Conservation (phyloP, 2,113 vertebrate genomes). For the Peromyscus californicus region DNA sequence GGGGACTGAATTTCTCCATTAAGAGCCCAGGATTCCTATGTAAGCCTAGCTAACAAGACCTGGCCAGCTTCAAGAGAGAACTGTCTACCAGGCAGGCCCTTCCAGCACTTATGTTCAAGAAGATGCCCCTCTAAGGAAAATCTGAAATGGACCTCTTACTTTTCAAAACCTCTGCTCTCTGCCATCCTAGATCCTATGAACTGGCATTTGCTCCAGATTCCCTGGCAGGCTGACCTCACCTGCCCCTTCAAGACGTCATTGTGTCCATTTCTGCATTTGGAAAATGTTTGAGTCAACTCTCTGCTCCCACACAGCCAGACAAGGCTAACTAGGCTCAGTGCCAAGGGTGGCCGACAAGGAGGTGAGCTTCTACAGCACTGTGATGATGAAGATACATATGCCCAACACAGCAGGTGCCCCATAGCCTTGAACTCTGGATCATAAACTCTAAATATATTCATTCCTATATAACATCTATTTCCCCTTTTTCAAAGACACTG, state of each 20-base stretch:
- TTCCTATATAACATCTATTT: background rate
- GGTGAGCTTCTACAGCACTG: accelerated
- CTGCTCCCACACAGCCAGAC: background rate
- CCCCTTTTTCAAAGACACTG: background rate
- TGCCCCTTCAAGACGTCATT: accelerated
- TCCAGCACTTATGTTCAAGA: accelerated
- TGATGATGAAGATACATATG: background rate
- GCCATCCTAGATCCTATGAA: accelerated
- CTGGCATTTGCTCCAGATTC: background rate
- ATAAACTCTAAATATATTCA: background rate
- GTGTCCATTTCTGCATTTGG: background rate
- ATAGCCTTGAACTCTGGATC: accelerated
- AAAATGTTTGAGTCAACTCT: accelerated
- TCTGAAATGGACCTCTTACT: background rate
- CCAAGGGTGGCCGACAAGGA: accelerated
- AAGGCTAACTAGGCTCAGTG: too few relatives aligned
- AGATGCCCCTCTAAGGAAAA: background rate
- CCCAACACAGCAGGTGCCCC: background rate
- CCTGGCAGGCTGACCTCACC: background rate
- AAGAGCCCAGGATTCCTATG: background rate
- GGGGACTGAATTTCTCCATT: accelerated
- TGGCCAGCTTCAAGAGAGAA: accelerated
- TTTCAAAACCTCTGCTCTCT: background rate
- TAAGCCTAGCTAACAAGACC: accelerated
- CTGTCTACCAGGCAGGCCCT: accelerated